Percentiles rank a stretch among this genome's conserved stretches.
phyloP scores from a whole-genome alignment of 2,797 vertebrate genomes.

The Micromesistius poutassou region DNA sequence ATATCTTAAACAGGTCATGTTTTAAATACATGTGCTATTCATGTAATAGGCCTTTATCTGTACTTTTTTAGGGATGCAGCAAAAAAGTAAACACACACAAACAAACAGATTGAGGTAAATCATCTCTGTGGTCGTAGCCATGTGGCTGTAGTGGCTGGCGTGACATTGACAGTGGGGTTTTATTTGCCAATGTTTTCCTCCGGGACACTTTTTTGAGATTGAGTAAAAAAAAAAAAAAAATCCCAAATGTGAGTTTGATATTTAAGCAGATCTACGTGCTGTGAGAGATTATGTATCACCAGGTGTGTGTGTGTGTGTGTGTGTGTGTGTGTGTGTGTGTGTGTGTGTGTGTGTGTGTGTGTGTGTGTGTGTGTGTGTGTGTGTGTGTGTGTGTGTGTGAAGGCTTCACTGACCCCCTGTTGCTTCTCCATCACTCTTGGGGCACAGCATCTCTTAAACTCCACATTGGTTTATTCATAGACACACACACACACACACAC shows the following conservation, averaged over 20 bases:
- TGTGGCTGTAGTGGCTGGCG: neutral
- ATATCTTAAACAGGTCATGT: too few relatives aligned
- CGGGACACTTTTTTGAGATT: neutral
- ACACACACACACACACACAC: neutral
- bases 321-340: neutral
- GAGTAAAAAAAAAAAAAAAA: neutral
- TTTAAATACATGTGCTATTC: too few relatives aligned
- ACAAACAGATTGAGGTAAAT: neutral
- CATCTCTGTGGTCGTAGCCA: slow-evolving; percentile 6
- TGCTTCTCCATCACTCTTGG: slow-evolving; percentile 1
- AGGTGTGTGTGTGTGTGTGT: neutral
- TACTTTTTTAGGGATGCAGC: neutral
- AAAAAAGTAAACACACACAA: neutral
- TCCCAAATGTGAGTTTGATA: neutral
- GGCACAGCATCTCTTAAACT: slow-evolving; percentile 8
- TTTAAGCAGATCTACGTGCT: neutral
- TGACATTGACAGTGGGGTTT: neutral
- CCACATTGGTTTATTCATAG: slow-evolving; percentile 9
- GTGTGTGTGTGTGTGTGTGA: slow-evolving; percentile 6
- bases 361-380: neutral
- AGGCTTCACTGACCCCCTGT: neutral
- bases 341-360: neutral
- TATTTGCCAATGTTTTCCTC: neutral
- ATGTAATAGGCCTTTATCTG: too few relatives aligned
- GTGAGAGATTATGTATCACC: too few relatives aligned